Percentiles rank a stretch among this genome's conserved stretches.
These are phyloP conservation scores for Ennomos fuscantarius DNA, from an alignment of 2,888 invertebrate species.

Conservation along the genomic window DNA sequence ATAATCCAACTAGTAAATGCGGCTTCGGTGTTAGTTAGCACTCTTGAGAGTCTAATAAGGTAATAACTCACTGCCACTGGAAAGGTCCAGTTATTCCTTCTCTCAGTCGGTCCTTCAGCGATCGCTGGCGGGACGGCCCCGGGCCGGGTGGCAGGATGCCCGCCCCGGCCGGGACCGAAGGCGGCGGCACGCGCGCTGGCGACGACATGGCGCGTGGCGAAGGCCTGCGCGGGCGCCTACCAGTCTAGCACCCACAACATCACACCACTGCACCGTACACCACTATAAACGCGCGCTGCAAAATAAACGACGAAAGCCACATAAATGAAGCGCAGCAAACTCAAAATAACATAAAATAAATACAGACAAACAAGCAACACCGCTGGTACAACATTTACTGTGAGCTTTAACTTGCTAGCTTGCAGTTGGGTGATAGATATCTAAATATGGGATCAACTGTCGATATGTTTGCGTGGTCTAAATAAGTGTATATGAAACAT, in stretches of 20 bases:
- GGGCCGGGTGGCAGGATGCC: conserved; percentile 77
- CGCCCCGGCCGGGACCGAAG: conserved; percentile 69
- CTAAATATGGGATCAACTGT: neutral
- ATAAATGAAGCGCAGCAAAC: conserved; percentile 76
- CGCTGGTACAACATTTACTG: conserved; percentile 19
- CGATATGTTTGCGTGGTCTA: conserved; percentile 6
- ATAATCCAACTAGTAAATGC: conserved; percentile 15
- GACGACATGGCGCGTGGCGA: conserved; percentile 72
- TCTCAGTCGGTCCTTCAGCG: conserved; percentile 90
- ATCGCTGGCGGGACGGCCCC: conserved; percentile 89
- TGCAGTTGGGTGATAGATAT: conserved; percentile 4
- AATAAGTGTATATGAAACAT: conserved; percentile 9
- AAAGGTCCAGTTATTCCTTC: conserved; percentile 92
- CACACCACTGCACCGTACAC: conserved; percentile 68
- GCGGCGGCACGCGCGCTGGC: conserved; percentile 71
- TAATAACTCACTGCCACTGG: conserved; percentile 91
- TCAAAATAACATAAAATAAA: conserved; percentile 50
- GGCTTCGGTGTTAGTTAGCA: conserved; percentile 21
- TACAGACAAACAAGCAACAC: conserved; percentile 46
- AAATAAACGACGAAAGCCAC: conserved; percentile 79
- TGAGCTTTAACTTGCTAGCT: conserved; percentile 9
- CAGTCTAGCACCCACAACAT: conserved; percentile 55
- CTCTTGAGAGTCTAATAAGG: conserved; percentile 26
- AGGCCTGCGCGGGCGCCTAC: conserved; percentile 53
- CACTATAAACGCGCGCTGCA: conserved; percentile 79